Evolutionary conservation across 2,113 vertebrate genomes (phyloP), one percentile per base, ranked within the genome.

Genomic region (Anhinga anhinga): DNA sequence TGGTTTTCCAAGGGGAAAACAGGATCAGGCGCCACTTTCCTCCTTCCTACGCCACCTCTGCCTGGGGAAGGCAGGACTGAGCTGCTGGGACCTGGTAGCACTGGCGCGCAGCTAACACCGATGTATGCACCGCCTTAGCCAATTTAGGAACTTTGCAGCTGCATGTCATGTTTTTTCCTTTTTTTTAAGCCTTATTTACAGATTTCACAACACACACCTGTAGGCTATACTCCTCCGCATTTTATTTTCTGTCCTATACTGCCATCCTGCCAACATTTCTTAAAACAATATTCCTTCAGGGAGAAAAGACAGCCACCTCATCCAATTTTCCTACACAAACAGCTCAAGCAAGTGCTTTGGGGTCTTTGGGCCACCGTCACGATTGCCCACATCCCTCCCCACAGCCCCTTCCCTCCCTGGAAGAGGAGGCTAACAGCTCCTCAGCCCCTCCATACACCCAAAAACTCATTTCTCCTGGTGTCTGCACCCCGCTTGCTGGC

Each of bases 41-140:
- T 30, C 36, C 55, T 13, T 52, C 65, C 65, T 19, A 11, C 83
- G 58, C 21, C 36, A 19, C 22, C 38, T 25, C 40, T 20, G 59
- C 59, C 59, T 11, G n/a, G 59, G n/a, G n/a, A 61, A 61, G n/a
- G 59, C 18, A 29, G 66, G 19, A 25, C 40, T 34, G 61, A 70
- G 42, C 36, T 0, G 1, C 65, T 12, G 49, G 52, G 52, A 38
- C 16, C 14, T 1, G 16, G 21, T 3, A 18, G 22, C 2, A 8
- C 79, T 49, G 58, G 80, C 56, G 63, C 36, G 25, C 58, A 53
- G 71, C 62, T 36, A 26, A 13, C 0, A 0, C 61, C 1, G 4
- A 40, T 2, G 15, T 0, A 11, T 0, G 0, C 21, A 12, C 49
- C 1, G 1, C 52, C 85, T 53, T 12, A 14, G 8, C 16, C 10